Evolutionary conservation across 23 tunicate species (phyloP).

Genomic region (Diplosoma virens): DNA sequence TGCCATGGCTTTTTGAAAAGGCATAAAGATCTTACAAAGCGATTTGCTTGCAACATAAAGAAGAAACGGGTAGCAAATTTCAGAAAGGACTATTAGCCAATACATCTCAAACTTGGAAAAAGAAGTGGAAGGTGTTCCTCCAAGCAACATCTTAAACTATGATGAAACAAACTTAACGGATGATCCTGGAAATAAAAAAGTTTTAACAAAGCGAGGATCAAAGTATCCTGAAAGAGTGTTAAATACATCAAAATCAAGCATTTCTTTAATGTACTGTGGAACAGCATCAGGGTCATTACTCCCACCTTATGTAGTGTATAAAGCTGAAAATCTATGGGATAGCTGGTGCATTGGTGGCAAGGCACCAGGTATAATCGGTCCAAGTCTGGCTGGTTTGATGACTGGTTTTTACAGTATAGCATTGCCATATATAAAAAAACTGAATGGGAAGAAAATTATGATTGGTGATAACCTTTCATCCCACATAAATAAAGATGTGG

Average conservation of each 20-base stretch:
- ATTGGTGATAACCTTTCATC: constrained; percentile 23
- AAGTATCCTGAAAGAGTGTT: constrained; percentile 24
- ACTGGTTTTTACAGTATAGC: neutral
- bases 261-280: constrained; percentile 12
- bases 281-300: constrained; percentile 15
- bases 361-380: neutral
- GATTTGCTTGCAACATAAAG: constrained; percentile 11
- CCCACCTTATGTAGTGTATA: constrained; percentile 16
- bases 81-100: neutral
- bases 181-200: constrained; percentile 35
- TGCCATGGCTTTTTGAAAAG: neutral
- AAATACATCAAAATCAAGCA: constrained; percentile 8
- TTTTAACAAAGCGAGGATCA: neutral
- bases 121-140: neutral
- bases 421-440: constrained; percentile 13
- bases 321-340: constrained; percentile 25
- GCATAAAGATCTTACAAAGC: neutral
- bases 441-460: constrained; percentile 23
- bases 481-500: constrained; percentile 9
- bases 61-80: neutral
- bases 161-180: constrained; percentile 5
- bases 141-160: constrained; percentile 7
- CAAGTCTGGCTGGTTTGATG: constrained; percentile 16
- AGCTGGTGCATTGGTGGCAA: constrained; percentile 24
- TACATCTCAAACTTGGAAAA: neutral